Evolutionary conservation across 2,888 invertebrate species (phyloP), one percentile per base, ranked within the genome.

Genomic region (Eledona agricola): DNA sequence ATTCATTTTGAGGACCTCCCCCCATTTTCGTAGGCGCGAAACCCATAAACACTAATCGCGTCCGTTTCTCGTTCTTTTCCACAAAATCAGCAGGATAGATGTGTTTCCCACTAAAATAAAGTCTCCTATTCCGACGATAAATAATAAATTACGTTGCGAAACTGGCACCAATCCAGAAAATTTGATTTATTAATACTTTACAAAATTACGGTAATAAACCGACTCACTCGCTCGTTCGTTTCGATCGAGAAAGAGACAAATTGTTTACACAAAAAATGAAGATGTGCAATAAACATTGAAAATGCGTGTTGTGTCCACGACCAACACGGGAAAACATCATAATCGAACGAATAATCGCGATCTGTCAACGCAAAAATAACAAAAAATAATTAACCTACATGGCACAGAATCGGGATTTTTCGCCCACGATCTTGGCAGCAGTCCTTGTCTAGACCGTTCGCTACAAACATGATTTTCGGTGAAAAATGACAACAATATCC

Each of bases 81-180:
- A 25, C 9, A 23, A 38, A 22, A 10, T 13, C 11, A 26, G 10
- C 15, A 17, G 23, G 16, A 11, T 28, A 9, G 16, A 26, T 40
- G 34, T 43, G 51, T 42, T 51, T 43, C 19, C 22, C 28, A 45
- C 29, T 34, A 35, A 37, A 51, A 51, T 51, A 34, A 42, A 31
- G 45, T 23, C 23, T 31, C 35, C 37, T 52, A 52, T 47, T 26
- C 40, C 29, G 19, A 16, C 25, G 22, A 25, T 37, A 52, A 54
- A 54, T 53, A 57, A 60, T 55, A 58, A 60, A 62, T 62, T 51
- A 57, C 54, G 54, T 58, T 63, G 57, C 55, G 60, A 63, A 55
- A 60, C 61, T 63, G 63, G 63, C 59, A n/a, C 9, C 10, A 31
- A 23, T 59, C 63, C 60, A 63, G 54, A 29, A 43, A 13, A 34